Percentiles rank a stretch among this genome's conserved stretches.
Conservation (phyloP, 2,797 vertebrate species). For the Coracias cyanogaster region DNA sequence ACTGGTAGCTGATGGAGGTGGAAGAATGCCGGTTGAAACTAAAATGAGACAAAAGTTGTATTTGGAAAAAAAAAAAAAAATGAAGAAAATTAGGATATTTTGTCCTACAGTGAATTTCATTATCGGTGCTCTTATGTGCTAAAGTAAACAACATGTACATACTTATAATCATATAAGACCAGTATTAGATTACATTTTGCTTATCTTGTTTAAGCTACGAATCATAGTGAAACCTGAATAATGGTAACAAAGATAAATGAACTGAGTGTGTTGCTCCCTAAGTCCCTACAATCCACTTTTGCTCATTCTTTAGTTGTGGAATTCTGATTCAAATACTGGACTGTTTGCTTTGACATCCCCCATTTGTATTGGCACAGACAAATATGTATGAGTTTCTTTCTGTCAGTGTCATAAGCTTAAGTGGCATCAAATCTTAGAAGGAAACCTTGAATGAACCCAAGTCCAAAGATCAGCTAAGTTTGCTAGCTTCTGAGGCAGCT, state of each 20-base stretch:
- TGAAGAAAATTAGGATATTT: background rate
- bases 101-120: background rate
- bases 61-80: constrained; percentile 7
- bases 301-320: background rate
- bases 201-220: background rate
- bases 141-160: background rate
- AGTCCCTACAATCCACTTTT: background rate
- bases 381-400: background rate
- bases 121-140: background rate
- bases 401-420: background rate
- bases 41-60: constrained; percentile 75
- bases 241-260: background rate
- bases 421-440: background rate
- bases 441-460: background rate
- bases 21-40: constrained; percentile 83
- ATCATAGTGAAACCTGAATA: background rate
- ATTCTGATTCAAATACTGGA: background rate
- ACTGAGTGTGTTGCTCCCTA: background rate
- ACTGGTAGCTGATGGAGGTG: constrained; percentile 81
- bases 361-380: background rate
- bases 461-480: background rate
- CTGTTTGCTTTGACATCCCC: background rate
- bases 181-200: background rate
- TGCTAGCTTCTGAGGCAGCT: background rate
- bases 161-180: background rate